A percentile compares a stretch with the other conserved stretches of the same genome.
Conservation (phyloP, 2,797 vertebrate species). For the Acrossocheilus fasciatus region DNA sequence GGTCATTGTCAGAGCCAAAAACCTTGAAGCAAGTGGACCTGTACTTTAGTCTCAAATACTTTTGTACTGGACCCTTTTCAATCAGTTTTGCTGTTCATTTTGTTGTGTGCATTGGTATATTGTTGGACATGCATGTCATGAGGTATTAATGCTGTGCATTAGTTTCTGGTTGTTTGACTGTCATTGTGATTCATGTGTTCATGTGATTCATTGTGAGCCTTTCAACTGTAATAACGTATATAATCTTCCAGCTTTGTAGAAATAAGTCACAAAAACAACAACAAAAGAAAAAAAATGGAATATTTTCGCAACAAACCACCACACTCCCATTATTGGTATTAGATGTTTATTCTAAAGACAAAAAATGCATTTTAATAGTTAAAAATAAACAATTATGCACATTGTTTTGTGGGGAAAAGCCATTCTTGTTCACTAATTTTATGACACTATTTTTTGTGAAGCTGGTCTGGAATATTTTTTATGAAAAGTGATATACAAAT, state of each 20-base stretch:
- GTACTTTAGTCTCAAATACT: neutral
- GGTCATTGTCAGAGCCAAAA: neutral
- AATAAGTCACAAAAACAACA: neutral
- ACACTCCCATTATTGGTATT: neutral
- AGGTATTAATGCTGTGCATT: neutral
- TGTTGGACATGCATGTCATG: neutral
- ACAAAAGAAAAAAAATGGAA: neutral
- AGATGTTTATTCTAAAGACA: neutral
- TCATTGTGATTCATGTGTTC: slow-evolving; percentile 1
- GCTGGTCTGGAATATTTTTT: neutral
- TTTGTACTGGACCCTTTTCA: neutral
- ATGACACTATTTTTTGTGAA: neutral
- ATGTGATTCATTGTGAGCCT: no score
- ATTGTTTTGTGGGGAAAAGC: neutral
- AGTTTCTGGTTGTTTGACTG: neutral
- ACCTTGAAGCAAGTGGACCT: neutral
- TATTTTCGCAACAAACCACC: neutral
- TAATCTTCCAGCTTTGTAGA: slow-evolving; percentile 4
- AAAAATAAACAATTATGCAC: neutral
- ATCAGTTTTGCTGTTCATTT: neutral
- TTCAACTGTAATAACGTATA: neutral
- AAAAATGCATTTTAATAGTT: neutral
- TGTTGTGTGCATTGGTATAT: neutral
- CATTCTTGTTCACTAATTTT: neutral
- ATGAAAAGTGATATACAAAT: neutral